Evolutionary conservation across 2,113 vertebrate species (phyloP).

Genomic region (Podarcis raffonei): DNA sequence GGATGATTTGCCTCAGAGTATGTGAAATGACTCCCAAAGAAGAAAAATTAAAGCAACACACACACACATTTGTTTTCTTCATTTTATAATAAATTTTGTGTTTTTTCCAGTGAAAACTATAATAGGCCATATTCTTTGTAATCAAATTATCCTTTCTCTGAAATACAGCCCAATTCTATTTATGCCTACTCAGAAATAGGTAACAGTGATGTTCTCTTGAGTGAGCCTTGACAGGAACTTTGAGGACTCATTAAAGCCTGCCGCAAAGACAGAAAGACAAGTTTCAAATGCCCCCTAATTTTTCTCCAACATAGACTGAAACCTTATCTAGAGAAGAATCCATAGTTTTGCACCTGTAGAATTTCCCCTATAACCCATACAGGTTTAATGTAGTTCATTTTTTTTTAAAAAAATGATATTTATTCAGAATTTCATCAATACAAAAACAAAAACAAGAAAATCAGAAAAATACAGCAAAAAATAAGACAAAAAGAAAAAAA

Average conservation of each 20-base stretch:
- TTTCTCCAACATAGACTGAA: neutral
- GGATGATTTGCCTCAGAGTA: neutral
- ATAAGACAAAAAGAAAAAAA: too few relatives aligned
- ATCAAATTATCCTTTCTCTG: neutral
- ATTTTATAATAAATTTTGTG: neutral
- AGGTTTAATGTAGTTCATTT: neutral
- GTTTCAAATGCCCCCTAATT: neutral
- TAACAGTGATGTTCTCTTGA: neutral
- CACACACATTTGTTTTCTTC: constrained; percentile 9
- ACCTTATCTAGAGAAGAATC: neutral
- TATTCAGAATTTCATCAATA: too few relatives aligned
- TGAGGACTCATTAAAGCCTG: neutral
- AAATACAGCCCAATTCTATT: neutral
- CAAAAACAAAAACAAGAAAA: too few relatives aligned
- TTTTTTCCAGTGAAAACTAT: neutral
- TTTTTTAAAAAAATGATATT: too few relatives aligned
- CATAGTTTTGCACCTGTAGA: neutral
- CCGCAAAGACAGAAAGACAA: neutral
- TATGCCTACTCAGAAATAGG: neutral
- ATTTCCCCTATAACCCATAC: neutral
- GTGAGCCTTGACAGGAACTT: neutral
- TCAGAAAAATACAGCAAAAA: too few relatives aligned
- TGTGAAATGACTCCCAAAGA: neutral
- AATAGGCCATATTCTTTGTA: neutral
- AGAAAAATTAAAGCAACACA: neutral